A percentile compares a stretch with the other conserved stretches of the same genome.
Evolutionary conservation across 2,113 vertebrate genomes (phyloP).

Genomic region (Paraplagusia blochii): DNA sequence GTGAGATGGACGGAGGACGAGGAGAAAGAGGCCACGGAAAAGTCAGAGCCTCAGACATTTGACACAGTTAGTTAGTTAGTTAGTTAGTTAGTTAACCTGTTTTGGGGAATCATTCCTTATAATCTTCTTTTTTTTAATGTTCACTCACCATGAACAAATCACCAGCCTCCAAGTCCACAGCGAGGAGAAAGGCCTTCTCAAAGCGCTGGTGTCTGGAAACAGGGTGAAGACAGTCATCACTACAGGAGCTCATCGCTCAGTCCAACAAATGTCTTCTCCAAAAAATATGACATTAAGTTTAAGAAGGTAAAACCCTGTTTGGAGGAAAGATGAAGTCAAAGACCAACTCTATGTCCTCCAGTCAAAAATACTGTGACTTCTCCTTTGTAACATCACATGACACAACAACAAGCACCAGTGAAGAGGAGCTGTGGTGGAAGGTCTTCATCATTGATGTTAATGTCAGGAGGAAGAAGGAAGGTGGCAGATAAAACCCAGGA

Average conservation of each 20-base stretch:
- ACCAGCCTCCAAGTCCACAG: constrained; percentile 87
- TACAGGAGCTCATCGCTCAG: background rate
- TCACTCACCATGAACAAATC: constrained; percentile 96
- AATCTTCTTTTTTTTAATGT: background rate
- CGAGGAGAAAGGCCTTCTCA: constrained; percentile 96
- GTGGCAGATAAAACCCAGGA: constrained; percentile 69
- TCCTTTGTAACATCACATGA: no score
- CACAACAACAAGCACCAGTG: no score
- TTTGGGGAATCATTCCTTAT: background rate
- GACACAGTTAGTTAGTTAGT: no score
- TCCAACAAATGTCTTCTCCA: background rate
- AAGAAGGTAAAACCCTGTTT: no score
- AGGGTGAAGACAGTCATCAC: constrained; percentile 11
- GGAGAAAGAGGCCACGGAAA: constrained; percentile 53
- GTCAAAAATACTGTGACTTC: no score
- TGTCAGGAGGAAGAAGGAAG: constrained; percentile 68
- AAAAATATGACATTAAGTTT: no score
- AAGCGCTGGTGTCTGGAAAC: constrained; percentile 86
- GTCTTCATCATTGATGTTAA: constrained; percentile 64
- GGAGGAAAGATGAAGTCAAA: no score
- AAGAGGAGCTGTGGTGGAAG: background rate
- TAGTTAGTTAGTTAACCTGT: no score
- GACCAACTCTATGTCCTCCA: no score
- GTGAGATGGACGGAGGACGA: constrained; percentile 57
- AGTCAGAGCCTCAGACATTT: constrained; percentile 55